Conservation (phyloP, 2,797 vertebrate species). For the Molossus alvarezi region DNA sequence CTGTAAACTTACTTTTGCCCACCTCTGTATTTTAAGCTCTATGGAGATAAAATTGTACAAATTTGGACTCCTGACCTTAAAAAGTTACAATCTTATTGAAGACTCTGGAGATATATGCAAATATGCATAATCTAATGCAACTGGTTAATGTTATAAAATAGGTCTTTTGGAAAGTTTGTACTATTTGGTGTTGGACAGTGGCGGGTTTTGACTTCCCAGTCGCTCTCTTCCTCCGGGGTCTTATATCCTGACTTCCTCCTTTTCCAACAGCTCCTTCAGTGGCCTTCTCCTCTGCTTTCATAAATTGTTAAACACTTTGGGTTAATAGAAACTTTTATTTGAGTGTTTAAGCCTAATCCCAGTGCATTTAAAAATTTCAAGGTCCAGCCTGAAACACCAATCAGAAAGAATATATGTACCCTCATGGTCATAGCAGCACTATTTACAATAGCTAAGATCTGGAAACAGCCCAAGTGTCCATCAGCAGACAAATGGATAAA, state of each 20-base stretch:
- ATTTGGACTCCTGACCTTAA: constrained; percentile 18
- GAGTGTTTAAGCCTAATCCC: not conserved
- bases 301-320: not conserved
- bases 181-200: not conserved
- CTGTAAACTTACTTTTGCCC: not conserved
- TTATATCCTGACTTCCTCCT: not conserved
- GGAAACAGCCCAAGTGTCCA: too few species aligned
- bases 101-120: not conserved
- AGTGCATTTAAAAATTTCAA: not conserved
- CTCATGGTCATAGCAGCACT: too few species aligned
- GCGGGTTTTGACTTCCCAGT: not conserved
- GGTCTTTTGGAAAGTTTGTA: not conserved
- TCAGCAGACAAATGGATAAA: too few species aligned
- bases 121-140: not conserved
- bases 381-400: not conserved
- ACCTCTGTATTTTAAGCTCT: not conserved
- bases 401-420: too few species aligned
- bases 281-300: constrained; percentile 5
- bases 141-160: not conserved
- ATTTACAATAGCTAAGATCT: too few species aligned
- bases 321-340: not conserved
- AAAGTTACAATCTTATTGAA: not conserved
- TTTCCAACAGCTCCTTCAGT: constrained; percentile 1
- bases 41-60: not conserved
- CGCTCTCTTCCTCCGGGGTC: not conserved